Conservation (phyloP, 2,797 vertebrate genomes). For the Scleropages formosus region DNA sequence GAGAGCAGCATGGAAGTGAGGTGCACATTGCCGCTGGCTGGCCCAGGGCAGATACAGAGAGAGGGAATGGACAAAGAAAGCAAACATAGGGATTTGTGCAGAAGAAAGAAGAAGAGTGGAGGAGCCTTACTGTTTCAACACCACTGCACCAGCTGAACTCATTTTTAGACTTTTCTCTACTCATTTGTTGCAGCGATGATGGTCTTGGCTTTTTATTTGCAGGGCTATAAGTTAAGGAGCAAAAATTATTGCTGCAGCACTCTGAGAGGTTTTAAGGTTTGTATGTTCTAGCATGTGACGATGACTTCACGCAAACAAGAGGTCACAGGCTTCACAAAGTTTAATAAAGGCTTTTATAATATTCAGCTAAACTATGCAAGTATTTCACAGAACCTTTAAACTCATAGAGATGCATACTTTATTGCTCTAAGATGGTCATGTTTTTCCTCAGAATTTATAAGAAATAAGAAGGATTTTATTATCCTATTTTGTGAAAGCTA, state of each 20-base stretch:
- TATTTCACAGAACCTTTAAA: no score
- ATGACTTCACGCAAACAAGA: neutral
- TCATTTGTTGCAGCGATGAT: neutral
- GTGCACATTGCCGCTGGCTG: constrained; percentile 73
- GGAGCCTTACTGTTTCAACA: neutral
- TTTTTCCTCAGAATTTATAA: no score
- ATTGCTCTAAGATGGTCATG: no score
- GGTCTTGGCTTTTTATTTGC: neutral
- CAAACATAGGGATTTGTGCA: neutral
- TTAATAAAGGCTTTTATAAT: no score
- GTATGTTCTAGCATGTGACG: neutral
- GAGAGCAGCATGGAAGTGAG: constrained; percentile 62
- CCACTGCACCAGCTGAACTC: neutral
- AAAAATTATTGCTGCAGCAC: no score
- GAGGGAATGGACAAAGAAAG: constrained; percentile 32
- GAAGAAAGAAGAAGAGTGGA: neutral
- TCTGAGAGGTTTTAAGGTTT: neutral
- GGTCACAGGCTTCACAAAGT: neutral
- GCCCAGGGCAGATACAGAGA: constrained; percentile 64
- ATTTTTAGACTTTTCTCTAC: neutral
- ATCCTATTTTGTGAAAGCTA: no score
- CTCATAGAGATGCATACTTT: no score
- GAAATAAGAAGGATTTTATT: no score
- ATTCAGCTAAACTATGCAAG: no score
- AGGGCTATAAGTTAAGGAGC: neutral